Percentiles rank a stretch among this genome's conserved stretches.
Conservation (phyloP, 1,140 invertebrate species). For the Micrasema minimum region DNA sequence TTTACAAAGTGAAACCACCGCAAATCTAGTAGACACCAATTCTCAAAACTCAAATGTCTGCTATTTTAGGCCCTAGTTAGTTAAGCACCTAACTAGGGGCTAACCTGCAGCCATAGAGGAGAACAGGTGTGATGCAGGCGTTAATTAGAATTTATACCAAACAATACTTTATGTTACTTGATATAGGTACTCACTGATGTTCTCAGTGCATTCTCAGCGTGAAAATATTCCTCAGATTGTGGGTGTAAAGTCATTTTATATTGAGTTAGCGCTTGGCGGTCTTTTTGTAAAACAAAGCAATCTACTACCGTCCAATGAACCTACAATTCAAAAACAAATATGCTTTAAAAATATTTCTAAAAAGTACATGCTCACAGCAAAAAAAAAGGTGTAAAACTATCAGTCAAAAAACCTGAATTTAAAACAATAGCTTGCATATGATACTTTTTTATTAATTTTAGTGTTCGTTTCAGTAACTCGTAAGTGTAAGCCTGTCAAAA, state of each 20-base stretch:
- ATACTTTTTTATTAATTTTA: not conserved
- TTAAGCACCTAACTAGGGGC: not conserved
- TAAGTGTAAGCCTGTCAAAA: not conserved
- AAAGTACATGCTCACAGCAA: slow-evolving; percentile 4
- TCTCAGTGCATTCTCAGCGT: slow-evolving; percentile 65
- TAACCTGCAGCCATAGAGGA: not conserved
- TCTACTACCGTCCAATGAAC: slow-evolving; percentile 66
- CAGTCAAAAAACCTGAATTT: not conserved
- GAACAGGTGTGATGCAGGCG: not conserved
- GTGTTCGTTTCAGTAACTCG: not conserved
- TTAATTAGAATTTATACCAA: not conserved
- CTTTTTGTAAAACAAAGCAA: slow-evolving; percentile 64
- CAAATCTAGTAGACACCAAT: too few relatives aligned
- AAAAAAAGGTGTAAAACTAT: not conserved
- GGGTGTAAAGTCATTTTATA: slow-evolving; percentile 65
- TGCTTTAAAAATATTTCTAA: slow-evolving; percentile 7
- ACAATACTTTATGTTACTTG: not conserved
- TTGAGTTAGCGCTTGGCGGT: slow-evolving; percentile 61
- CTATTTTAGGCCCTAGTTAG: not conserved
- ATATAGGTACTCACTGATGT: slow-evolving; percentile 57
- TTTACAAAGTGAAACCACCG: too few relatives aligned
- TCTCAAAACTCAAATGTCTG: too few relatives aligned
- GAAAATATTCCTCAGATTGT: slow-evolving; percentile 66
- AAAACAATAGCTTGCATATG: not conserved
- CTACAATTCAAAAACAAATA: slow-evolving; percentile 53